These are phyloP conservation scores for Clarias pachynema DNA, from an alignment of 2,797 vertebrate genomes.

Conservation along the genomic window DNA sequence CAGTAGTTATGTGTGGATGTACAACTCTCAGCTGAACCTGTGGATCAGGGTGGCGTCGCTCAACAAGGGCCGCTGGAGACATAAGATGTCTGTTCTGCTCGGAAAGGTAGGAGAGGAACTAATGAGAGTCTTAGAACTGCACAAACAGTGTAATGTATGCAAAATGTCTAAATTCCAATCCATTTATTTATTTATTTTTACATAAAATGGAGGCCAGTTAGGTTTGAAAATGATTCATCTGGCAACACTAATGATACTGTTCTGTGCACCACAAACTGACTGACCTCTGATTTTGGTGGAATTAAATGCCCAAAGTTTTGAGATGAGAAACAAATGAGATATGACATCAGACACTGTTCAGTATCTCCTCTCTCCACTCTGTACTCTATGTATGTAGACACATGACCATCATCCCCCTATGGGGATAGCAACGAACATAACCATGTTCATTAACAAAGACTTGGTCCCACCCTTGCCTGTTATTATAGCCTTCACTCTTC, in stretches of 20 bases:
- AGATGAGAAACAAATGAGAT: no score
- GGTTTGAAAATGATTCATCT: neutral
- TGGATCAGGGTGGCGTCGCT: slow-evolving; percentile 98
- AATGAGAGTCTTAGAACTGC: neutral
- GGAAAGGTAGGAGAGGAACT: slow-evolving; percentile 84
- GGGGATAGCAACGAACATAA: neutral
- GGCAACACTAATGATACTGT: neutral
- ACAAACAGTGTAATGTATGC: neutral
- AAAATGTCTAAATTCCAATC: neutral
- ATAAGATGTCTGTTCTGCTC: slow-evolving; percentile 97
- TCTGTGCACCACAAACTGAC: neutral
- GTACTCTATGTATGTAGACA: neutral
- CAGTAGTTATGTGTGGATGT: slow-evolving; percentile 98
- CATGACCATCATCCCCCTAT: neutral
- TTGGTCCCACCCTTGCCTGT: neutral
- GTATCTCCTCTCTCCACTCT: neutral
- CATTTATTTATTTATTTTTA: neutral
- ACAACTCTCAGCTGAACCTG: slow-evolving; percentile 87
- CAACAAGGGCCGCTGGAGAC: slow-evolving; percentile 98
- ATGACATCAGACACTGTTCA: neutral
- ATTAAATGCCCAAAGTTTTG: neutral
- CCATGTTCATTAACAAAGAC: neutral
- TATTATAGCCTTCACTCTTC: neutral
- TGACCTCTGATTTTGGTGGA: neutral
- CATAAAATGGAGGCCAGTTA: neutral